A percentile compares a stretch with the other conserved stretches of the same genome.
Evolutionary conservation across 2,888 invertebrate species (phyloP).

Genomic region (Tenthredo amoena): DNA sequence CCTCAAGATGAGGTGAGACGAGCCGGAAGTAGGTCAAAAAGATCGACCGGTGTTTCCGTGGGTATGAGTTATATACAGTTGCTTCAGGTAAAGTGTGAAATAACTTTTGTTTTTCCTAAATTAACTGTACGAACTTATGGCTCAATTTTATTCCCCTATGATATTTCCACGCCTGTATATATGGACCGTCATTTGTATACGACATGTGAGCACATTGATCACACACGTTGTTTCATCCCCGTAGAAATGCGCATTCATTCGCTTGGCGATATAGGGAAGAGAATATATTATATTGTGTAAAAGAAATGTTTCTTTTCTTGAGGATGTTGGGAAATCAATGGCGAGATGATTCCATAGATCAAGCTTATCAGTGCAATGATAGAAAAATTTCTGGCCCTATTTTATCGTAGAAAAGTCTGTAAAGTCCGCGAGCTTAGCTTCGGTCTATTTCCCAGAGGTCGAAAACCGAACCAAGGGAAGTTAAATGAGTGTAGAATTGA

Average conservation of each 20-base stretch:
- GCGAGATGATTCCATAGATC: not conserved
- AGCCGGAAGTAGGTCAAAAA: slow-evolving; percentile 49
- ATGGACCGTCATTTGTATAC: slow-evolving; percentile 7
- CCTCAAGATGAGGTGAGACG: slow-evolving; percentile 46
- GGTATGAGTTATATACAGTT: not conserved
- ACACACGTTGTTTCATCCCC: not conserved
- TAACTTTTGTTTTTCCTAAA: slow-evolving; percentile 13
- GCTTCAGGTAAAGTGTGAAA: not conserved
- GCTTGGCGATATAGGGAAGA: not conserved
- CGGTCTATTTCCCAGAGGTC: slow-evolving; percentile 40
- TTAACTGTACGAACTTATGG: slow-evolving; percentile 20
- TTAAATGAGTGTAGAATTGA: slow-evolving; percentile 1
- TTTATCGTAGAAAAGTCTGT: slow-evolving; percentile 14
- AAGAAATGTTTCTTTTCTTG: not conserved
- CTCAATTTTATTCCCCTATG: not conserved
- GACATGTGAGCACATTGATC: slow-evolving; percentile 2
- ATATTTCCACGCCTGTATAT: not conserved
- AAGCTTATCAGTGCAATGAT: not conserved
- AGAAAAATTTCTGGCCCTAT: not conserved
- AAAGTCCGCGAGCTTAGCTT: slow-evolving; percentile 1
- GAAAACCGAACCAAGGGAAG: slow-evolving; percentile 1
- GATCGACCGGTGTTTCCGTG: slow-evolving; percentile 27
- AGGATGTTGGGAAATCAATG: not conserved
- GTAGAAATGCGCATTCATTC: not conserved
- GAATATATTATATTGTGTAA: not conserved